These are phyloP conservation scores for Hartigia nigra DNA, from an alignment of 2,888 invertebrate genomes.

Conservation along the genomic window DNA sequence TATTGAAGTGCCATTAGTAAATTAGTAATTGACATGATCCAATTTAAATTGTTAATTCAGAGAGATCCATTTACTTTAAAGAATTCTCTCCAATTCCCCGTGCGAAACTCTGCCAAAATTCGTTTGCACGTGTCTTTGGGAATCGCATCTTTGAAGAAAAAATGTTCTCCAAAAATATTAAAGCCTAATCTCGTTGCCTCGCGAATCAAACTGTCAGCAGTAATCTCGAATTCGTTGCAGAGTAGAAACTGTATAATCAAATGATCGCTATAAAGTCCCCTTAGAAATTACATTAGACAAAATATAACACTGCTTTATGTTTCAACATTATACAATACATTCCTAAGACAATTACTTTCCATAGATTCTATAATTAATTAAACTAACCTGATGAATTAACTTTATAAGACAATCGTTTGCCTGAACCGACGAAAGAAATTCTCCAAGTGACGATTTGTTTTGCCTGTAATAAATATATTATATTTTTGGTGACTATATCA, in stretches of 20 bases:
- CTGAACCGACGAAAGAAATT: constrained; percentile 18
- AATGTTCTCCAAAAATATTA: constrained; percentile 21
- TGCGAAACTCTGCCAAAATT: constrained; percentile 39
- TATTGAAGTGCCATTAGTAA: not conserved
- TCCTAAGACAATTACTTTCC: not conserved
- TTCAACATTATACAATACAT: not conserved
- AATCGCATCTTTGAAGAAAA: constrained; percentile 25
- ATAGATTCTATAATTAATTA: not conserved
- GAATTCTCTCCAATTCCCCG: constrained; percentile 45
- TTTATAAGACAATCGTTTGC: constrained; percentile 23
- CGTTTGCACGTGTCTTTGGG: constrained; percentile 25
- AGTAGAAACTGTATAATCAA: constrained; percentile 43
- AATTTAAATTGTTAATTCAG: constrained; percentile 1
- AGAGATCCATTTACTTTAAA: constrained; percentile 41
- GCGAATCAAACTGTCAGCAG: constrained; percentile 40
- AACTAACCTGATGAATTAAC: constrained; percentile 31
- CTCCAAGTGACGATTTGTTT: constrained; percentile 14
- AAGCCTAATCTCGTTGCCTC: constrained; percentile 38
- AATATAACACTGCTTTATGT: not conserved
- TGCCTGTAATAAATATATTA: constrained; percentile 6
- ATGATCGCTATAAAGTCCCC: constrained; percentile 8
- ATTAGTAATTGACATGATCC: not conserved
- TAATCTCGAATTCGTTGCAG: constrained; percentile 45
- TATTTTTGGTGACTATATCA: not conserved
- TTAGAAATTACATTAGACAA: constrained; percentile 5